These are phyloP conservation scores for Lumbricus terrestris DNA, from an alignment of 2,888 invertebrate species.

Conservation along the genomic window DNA sequence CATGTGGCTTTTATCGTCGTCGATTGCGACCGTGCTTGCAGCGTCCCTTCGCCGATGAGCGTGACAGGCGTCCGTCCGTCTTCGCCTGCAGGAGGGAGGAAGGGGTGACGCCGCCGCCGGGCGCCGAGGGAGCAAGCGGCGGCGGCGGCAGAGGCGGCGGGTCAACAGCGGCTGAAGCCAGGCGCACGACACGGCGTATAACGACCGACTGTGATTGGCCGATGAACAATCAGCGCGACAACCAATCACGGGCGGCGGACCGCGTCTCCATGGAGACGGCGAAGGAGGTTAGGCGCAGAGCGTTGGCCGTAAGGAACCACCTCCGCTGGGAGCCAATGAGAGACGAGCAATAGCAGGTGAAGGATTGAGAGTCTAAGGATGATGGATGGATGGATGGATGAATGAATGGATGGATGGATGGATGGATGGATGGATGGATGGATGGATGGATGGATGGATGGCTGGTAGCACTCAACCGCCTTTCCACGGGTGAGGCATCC, in stretches of 20 bases:
- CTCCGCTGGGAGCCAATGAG: background rate
- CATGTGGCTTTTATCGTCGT: background rate
- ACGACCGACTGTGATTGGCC: background rate
- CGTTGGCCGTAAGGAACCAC: background rate
- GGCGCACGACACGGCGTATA: background rate
- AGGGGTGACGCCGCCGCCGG: too few species aligned
- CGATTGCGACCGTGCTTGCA: background rate
- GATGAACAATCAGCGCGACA: background rate
- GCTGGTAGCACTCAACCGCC: background rate
- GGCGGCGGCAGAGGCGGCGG: background rate
- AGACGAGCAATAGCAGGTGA: background rate
- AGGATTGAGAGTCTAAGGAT: too few species aligned
- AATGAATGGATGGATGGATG: too few species aligned
- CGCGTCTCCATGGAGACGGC: background rate
- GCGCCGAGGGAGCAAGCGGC: background rate
- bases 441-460: too few species aligned
- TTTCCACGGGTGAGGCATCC: background rate
- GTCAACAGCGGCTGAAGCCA: too few species aligned
- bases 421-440: too few species aligned
- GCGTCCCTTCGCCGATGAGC: background rate
- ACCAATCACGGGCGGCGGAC: background rate
- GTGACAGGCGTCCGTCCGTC: background rate
- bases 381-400: too few species aligned
- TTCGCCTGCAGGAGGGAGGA: background rate
- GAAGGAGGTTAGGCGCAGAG: background rate